Evolutionary conservation across 2,797 vertebrate species (phyloP), one percentile per base, ranked within the genome.

Genomic region (Dendrocincla fuliginosa): DNA sequence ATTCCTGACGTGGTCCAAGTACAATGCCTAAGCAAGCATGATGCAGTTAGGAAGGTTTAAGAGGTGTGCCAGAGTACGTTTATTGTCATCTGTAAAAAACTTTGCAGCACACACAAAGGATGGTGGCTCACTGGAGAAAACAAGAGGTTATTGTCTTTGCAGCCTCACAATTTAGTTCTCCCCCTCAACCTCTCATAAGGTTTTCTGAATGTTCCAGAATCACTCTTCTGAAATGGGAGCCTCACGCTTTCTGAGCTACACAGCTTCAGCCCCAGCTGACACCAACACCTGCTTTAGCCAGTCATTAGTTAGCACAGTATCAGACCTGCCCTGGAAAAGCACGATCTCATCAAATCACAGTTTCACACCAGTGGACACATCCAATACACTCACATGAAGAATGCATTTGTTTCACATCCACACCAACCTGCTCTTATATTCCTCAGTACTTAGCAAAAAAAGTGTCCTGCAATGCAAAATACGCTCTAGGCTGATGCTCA

Each of bases 321-420:
- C 89, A 93, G 57, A 87, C 94, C 92, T 84, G 74, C 50, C 56
- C 81, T 81, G 46, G 49, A 68, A 96, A 97, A 95, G 86, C 83
- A 95, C 3, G 2, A 59, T 60, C 65, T 84, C 85, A 82, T 93
- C 76, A 79, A 91, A 84, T 33, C 71, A 82, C 10, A 50, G 84
- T 41, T 94, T 95, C 81, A 87, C 55, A 44, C 60, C 64, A 39
- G 41, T 87, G 49, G 30, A 41, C n/a, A 16, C 4, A 14, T 87
- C 77, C 92, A 96, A 50, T 71, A 64, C 1, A 7, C 30, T 41
- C 75, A 75, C 9, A 13, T 90, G 68, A 97, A 92, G 60, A 84
- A 92, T 69, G 27, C 55, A 61, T 53, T 83, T 88, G 27, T 78
- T 97, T 96, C 42, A 47, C 42, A 57, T 50, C 53, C 55, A 55